Base-by-base conservation (phyloP, 2,888 invertebrate species). In the Phengaris arion region DNA sequence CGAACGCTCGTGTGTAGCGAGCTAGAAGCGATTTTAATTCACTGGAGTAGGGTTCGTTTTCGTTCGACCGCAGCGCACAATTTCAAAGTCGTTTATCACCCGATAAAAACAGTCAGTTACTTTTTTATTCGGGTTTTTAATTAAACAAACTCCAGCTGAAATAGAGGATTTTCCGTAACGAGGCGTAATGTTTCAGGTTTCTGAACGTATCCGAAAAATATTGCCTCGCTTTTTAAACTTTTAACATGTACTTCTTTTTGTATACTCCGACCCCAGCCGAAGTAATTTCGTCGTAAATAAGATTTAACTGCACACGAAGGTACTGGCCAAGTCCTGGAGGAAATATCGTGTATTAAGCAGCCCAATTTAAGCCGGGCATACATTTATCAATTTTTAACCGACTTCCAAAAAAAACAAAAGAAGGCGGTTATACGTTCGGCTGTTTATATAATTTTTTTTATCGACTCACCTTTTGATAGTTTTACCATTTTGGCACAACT, bases 51-150 rank as follows among this genome's bases (percentile, higher is more conserved):
- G 78, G 86, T 84, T 81, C 82, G 80, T 83, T 85, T 83, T 85
- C 76, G 79, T 76, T 54, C 77, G 69, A 57, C 75, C 52, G 8
- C 52, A 70, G 54, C 68, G 76, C 77, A 79, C 79, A 80, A 83
- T 82, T 83, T 81, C 80, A 81, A 81, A 79, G 81, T 83, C 83
- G 90, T 93, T 87, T 88, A 93, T 93, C 92, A 89, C 88, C 85
- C 85, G 88, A 92, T 91, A 92, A 92, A 92, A 89, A 77, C 84
- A 86, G 87, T 84, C 84, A 84, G 86, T 86, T 86, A 79, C 85
- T 87, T 88, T 89, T 92, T 92, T 92, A 92, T 92, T 89, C 89
- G 86, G 86, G 87, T 91, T 92, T 92, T 93, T 93, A 92, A 93
- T 93, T 93, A 93, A 92, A 91, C 91, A 90, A 88, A 84, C 83